Evolutionary conservation across 2,113 vertebrate genomes (phyloP), one percentile per base, ranked within the genome.

Genomic region (Phylloscopus whistleri): DNA sequence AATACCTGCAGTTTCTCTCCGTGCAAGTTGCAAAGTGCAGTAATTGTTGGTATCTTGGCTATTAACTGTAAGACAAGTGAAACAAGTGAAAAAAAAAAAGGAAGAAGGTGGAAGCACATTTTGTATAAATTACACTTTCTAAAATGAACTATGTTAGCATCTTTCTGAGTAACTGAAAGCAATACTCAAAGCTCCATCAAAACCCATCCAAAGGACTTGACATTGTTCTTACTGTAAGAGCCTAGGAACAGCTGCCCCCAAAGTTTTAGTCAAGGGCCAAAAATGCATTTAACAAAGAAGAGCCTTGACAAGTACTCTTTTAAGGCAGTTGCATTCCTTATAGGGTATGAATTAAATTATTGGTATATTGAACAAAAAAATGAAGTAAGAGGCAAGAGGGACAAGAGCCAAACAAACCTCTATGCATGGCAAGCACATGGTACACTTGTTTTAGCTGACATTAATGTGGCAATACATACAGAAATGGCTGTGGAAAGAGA

Each of bases 1-100:
- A 99, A 99, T 95, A 99, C 98, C 98, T 99, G 99, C 70, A 99
- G 98, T 98, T 99, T 99, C 98, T 99, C 99, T 66, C 99, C 99
- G 37, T 99, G 99, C 96, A 99, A 99, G 91, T 99, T 99, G 98
- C 99, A 99, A 98, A 99, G 98, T 92, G 99, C 99, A 12, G 99
- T 99, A 97, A 99, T 97, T 23, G 99, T 99, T 91, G 99, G 99
- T 97, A 99, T 99, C 97, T 99, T 99, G 98, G 99, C 98, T 97
- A 99, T 99, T 98, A 99, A 98, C 99, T 99, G 98, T 31, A 75
- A 94, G 92, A 94, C 58, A 94, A 94, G 87, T 53, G 92, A 91
- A 94, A 62, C 10, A 62, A 39, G 46, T 48, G 7, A 3, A 23
- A 92, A 94, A 94, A 82, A 23, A 23, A 26, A 55, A 89, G 77